Evolutionary conservation across 2,113 vertebrate genomes (phyloP).

Genomic region (Vidua macroura): DNA sequence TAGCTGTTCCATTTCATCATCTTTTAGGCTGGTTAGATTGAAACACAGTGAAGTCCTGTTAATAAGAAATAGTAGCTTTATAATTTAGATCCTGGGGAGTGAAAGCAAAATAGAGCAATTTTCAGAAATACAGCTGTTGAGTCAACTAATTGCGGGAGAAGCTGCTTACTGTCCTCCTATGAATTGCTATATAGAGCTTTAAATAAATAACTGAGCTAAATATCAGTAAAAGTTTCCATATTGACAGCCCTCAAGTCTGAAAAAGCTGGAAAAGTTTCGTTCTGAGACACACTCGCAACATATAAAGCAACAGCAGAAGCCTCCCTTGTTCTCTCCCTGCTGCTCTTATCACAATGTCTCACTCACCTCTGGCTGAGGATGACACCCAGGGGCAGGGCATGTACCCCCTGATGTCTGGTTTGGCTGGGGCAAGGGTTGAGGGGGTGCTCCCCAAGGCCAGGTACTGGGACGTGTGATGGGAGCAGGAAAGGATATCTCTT

Average conservation of each 20-base stretch:
- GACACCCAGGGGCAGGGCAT: neutral
- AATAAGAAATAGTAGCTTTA: constrained; percentile 10
- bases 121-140: constrained; percentile 35
- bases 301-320: neutral
- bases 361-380: neutral
- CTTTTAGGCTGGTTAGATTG: constrained; percentile 39
- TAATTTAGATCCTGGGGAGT: constrained; percentile 30
- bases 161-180: constrained; percentile 48
- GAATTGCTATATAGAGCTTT: neutral
- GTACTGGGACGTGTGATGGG: neutral
- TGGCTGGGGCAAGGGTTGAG: neutral
- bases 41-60: constrained; percentile 33
- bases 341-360: neutral
- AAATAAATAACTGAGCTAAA: neutral
- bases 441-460: accelerated
- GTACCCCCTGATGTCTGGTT: neutral
- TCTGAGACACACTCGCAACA: neutral
- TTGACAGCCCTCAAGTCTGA: neutral
- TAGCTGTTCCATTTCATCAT: constrained; percentile 55
- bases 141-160: constrained; percentile 45
- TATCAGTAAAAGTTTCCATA: neutral
- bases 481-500: neutral
- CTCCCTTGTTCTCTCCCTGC: neutral
- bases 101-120: constrained; percentile 15
- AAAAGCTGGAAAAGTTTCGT: neutral